Evolutionary conservation across 2,797 vertebrate species (phyloP).

Genomic region (Acanthurus lineatus): DNA sequence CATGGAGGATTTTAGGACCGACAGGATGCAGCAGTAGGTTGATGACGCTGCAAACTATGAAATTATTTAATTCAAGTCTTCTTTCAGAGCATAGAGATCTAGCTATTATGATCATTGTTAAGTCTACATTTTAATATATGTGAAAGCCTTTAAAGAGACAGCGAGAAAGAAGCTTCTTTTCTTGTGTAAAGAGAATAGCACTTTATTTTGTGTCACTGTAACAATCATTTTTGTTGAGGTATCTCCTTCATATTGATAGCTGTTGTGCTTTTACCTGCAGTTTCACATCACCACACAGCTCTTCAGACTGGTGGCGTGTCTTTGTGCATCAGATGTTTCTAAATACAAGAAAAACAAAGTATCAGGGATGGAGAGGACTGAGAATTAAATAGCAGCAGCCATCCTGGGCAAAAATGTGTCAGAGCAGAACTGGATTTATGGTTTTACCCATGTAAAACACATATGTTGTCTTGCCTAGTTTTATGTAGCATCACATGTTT

Average conservation of each 20-base stretch:
- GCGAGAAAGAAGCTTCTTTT: conserved; percentile 42
- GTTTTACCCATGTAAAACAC: conserved; percentile 43
- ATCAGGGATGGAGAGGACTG: not conserved
- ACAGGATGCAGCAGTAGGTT: not conserved
- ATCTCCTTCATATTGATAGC: conserved; percentile 26
- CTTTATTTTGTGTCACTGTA: conserved; percentile 56
- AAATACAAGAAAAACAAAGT: not conserved
- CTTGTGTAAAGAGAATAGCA: conserved; percentile 46
- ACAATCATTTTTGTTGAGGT: conserved; percentile 33
- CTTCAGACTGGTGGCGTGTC: conserved; percentile 19
- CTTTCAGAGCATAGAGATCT: conserved; percentile 17
- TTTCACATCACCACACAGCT: conserved; percentile 20
- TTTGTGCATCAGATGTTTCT: conserved; percentile 23
- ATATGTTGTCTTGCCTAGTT: conserved; percentile 31
- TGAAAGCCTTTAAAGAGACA: conserved; percentile 41
- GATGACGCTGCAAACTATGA: not conserved
- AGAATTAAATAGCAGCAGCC: not conserved
- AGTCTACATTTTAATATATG: conserved; percentile 34
- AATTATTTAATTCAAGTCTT: conserved; percentile 1
- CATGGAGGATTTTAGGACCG: not conserved
- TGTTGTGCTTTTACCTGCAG: conserved; percentile 19
- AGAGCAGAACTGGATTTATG: conserved; percentile 60
- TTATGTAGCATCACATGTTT: conserved; percentile 52
- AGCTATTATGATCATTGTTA: conserved; percentile 14
- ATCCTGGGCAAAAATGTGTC: not conserved